A percentile compares a stretch with the other conserved stretches of the same genome.
These are phyloP conservation scores for Ceratina calcarata DNA, from an alignment of 1,140 invertebrate genomes.

Conservation along the genomic window DNA sequence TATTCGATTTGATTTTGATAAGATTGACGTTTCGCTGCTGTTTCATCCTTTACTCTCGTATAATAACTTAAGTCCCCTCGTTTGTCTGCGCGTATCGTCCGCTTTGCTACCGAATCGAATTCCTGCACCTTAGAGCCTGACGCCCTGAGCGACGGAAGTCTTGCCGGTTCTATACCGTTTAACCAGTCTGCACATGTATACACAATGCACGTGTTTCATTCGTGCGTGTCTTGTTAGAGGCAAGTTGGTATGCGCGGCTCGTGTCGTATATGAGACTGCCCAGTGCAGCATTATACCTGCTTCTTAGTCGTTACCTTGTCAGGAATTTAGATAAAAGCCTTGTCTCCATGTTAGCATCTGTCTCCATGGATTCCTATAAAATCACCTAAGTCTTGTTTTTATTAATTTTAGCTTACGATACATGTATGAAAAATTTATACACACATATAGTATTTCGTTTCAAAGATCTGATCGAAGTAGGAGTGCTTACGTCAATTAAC, in stretches of 20 bases:
- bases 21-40: not conserved
- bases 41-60: not conserved
- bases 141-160: slow-evolving; percentile 59
- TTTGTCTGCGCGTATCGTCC: slow-evolving; percentile 22
- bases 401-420: no score
- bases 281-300: not conserved
- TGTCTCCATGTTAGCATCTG: not conserved
- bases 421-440: no score
- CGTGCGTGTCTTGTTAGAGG: not conserved
- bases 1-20: not conserved
- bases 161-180: slow-evolving; percentile 45
- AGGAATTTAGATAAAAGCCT: slow-evolving; percentile 55
- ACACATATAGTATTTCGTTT: no score
- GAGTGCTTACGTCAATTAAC: not conserved
- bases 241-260: not conserved
- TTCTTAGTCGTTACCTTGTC: slow-evolving; percentile 57
- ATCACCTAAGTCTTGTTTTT: not conserved
- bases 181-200: not conserved
- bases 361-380: not conserved
- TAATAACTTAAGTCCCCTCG: not conserved
- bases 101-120: slow-evolving; percentile 59
- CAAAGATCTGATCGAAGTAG: no score
- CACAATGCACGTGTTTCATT: slow-evolving; percentile 25
- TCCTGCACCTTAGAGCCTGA: slow-evolving; percentile 44
- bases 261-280: slow-evolving; percentile 10